A percentile compares a stretch with the other conserved stretches of the same genome.
These are phyloP conservation scores for Trichogramma pretiosum DNA, from an alignment of 1,140 invertebrate species.

Conservation along the genomic window DNA sequence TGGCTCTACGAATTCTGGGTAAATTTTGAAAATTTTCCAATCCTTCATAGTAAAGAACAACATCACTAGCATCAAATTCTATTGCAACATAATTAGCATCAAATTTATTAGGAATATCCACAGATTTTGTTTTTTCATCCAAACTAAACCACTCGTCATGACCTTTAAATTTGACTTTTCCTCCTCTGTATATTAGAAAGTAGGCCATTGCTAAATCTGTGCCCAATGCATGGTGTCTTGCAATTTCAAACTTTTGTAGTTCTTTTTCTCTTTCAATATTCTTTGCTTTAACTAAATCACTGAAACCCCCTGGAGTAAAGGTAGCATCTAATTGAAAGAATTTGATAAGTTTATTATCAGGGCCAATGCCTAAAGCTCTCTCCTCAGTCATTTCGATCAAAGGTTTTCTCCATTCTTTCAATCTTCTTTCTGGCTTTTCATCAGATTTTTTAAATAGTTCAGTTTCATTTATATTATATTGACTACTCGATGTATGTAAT, in stretches of 20 bases:
- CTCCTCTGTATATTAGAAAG: slow-evolving; percentile 59
- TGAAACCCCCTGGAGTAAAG: slow-evolving; percentile 24
- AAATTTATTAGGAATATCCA: slow-evolving; percentile 50
- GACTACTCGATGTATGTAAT: background rate
- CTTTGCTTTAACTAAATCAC: slow-evolving; percentile 11
- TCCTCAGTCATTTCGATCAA: background rate
- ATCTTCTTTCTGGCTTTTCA: background rate
- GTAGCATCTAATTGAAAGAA: background rate
- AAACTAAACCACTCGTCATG: slow-evolving; percentile 50
- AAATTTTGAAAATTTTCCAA: slow-evolving; percentile 58
- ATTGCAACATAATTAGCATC: slow-evolving; percentile 51
- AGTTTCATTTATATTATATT: background rate
- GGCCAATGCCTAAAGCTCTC: background rate
- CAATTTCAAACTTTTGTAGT: slow-evolving; percentile 41
- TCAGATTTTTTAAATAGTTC: background rate
- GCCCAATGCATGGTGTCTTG: slow-evolving; percentile 49
- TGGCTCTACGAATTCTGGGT: slow-evolving; percentile 53
- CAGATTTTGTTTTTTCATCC: slow-evolving; percentile 40
- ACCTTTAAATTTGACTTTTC: slow-evolving; percentile 57
- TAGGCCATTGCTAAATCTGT: slow-evolving; percentile 65
- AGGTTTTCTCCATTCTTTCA: background rate
- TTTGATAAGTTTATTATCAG: background rate
- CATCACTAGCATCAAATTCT: slow-evolving; percentile 57
- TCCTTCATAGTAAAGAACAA: slow-evolving; percentile 60
- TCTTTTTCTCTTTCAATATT: slow-evolving; percentile 31